Conservation (phyloP, 2,797 vertebrate genomes). For the Muscicapa striata region DNA sequence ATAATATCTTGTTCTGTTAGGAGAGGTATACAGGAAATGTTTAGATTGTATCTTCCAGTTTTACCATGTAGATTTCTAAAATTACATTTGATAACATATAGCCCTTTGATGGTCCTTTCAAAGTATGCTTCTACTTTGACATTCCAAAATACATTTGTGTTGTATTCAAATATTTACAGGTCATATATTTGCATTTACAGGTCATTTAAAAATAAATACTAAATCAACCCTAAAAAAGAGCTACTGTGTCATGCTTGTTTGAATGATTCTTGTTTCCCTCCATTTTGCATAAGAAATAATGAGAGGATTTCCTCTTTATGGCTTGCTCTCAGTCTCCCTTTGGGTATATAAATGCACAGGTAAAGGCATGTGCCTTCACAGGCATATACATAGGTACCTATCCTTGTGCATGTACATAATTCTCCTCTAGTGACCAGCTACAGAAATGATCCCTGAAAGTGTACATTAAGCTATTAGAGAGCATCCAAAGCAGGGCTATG, state of each 20-base stretch:
- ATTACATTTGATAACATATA: background rate
- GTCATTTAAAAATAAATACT: background rate
- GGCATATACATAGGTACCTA: fast-evolving
- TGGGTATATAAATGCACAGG: background rate
- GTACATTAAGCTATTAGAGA: background rate
- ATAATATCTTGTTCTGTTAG: background rate
- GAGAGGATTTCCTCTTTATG: background rate
- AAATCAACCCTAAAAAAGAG: background rate
- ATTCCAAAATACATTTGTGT: background rate
- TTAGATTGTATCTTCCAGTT: background rate
- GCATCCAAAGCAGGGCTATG: fast-evolving
- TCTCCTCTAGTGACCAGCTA: background rate
- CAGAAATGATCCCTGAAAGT: no score
- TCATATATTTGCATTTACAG: background rate
- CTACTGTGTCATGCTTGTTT: background rate
- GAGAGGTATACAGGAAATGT: background rate
- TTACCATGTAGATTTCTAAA: background rate
- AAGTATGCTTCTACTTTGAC: background rate
- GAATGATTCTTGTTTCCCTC: background rate
- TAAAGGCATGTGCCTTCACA: background rate
- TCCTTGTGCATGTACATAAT: background rate
- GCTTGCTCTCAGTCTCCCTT: background rate
- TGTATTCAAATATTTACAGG: background rate
- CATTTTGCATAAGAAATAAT: background rate
- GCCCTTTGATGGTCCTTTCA: background rate